Evolutionary conservation across 2,113 vertebrate species (phyloP), one percentile per base, ranked within the genome.

Genomic region (Leptobrachium ailaonicum): DNA sequence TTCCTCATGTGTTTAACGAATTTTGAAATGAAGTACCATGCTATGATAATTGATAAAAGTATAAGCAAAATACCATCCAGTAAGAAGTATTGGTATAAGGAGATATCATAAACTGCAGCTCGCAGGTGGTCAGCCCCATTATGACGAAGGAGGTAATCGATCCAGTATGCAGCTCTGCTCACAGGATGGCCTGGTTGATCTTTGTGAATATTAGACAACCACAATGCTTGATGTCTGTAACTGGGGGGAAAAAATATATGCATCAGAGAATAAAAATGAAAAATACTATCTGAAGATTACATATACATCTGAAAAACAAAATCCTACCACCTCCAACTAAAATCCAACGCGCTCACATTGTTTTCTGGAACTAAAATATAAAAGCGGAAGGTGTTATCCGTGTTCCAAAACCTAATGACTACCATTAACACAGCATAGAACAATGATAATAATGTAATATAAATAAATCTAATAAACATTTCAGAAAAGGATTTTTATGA

Each of bases 171-270:
- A 2, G 97, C 96, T 71, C 98, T 93, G 82, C 90, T 94, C 73
- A 99, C 95, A 0, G 98, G 98, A 81, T 98, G 97, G 4, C 93
- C 95, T 0, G 97, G 97, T 82, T 99, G 97, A 87, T 99, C 98
- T 90, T 94, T 98, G 90, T 99, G 97, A 85, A 99, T 99, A 85
- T 93, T 93, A 0, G 98, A 98, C 68, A 99, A 90, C 82, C 94
- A 87, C 72, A 64, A 91, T 4, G 97, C 97, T 77, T 86, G 90
- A 82, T 94, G 91, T 11, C 94, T 93, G 85, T 97, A 99, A 89
- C 97, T 99, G 67, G 58, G 11, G 6, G 13, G 20, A 14, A n/a
- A 2, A 72, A 44, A 72, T 50, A 71, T 53, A 53, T 53, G 4
- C 41, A 41, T 72, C 32, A 47, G 20, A 13, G 20, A 32, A 32